Evolutionary conservation across 2,797 vertebrate species (phyloP).

Genomic region (Danio tinwini): DNA sequence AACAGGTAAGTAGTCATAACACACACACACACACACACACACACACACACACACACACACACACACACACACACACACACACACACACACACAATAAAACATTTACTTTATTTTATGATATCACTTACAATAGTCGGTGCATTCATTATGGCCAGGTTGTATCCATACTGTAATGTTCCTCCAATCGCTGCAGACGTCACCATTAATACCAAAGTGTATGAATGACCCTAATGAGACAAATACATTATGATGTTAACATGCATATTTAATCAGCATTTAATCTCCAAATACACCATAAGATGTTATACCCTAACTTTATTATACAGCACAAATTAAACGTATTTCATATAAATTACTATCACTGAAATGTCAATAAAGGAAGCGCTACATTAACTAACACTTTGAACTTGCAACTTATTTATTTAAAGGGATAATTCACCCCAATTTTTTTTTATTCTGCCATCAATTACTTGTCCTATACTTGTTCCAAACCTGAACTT

Average conservation of each 20-base stretch:
- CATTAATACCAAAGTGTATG: conserved; percentile 81
- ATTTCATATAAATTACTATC: neutral
- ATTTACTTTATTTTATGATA: neutral
- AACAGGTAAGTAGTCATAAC: neutral
- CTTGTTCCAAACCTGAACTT: too few species aligned
- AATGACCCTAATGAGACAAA: conserved; percentile 69
- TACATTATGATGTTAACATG: neutral
- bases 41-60: too few species aligned
- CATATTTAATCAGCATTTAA: neutral
- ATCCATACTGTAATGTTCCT: conserved; percentile 93
- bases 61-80: too few species aligned
- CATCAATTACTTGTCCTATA: too few species aligned
- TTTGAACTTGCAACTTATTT: neutral
- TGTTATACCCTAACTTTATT: neutral
- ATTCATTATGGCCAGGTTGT: conserved; percentile 92
- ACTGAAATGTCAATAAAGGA: neutral
- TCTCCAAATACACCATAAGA: neutral
- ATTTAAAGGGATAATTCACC: neutral
- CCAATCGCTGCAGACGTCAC: conserved; percentile 86
- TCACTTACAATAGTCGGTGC: conserved; percentile 83
- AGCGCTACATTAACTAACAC: neutral
- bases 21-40: conserved; percentile 5
- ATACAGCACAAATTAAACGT: neutral
- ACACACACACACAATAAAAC: too few species aligned
- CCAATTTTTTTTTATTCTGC: too few species aligned